Percentiles rank a stretch among this genome's conserved stretches.
phyloP scores from a whole-genome alignment of 92 coral and sea anemone genomes.

The Epizoanthus illoricatus region DNA sequence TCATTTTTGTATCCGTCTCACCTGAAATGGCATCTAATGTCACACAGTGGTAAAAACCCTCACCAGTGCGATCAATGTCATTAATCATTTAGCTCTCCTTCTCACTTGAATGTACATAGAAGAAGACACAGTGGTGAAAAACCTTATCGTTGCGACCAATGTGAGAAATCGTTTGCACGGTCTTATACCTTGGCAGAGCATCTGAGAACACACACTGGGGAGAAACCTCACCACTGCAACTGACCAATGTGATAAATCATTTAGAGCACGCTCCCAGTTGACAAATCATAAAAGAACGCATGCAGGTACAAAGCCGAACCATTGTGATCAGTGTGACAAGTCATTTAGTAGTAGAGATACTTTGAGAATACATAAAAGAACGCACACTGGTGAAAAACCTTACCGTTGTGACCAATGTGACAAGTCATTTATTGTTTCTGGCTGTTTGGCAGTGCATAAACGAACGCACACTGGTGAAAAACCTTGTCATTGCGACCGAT shows the following conservation, averaged over 20 bases:
- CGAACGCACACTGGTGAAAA: constrained; percentile 46
- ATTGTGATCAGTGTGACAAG: constrained; percentile 26
- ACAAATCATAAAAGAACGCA: constrained; percentile 17
- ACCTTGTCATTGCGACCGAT: constrained; percentile 53
- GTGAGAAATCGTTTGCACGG: not conserved
- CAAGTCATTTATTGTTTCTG: not conserved
- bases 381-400: not conserved
- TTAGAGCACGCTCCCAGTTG: constrained; percentile 7
- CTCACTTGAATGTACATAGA: too few relatives aligned
- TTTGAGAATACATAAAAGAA: constrained; percentile 6
- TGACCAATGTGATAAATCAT: constrained; percentile 20
- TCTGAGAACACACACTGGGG: not conserved
- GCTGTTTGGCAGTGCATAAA: not conserved
- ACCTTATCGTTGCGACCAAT: not conserved
- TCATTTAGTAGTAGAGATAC: not conserved
- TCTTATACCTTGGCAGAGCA: not conserved
- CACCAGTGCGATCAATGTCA: too few relatives aligned
- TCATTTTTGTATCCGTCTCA: too few relatives aligned
- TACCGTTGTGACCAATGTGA: not conserved
- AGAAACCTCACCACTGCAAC: constrained; percentile 2
- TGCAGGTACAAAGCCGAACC: constrained; percentile 26
- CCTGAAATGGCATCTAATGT: too few relatives aligned
- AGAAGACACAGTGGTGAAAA: too few relatives aligned
- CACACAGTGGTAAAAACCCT: too few relatives aligned
- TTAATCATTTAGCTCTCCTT: too few relatives aligned